These are phyloP conservation scores for Malthinus flaveolus DNA, from an alignment of 2,888 invertebrate genomes.

Conservation along the genomic window DNA sequence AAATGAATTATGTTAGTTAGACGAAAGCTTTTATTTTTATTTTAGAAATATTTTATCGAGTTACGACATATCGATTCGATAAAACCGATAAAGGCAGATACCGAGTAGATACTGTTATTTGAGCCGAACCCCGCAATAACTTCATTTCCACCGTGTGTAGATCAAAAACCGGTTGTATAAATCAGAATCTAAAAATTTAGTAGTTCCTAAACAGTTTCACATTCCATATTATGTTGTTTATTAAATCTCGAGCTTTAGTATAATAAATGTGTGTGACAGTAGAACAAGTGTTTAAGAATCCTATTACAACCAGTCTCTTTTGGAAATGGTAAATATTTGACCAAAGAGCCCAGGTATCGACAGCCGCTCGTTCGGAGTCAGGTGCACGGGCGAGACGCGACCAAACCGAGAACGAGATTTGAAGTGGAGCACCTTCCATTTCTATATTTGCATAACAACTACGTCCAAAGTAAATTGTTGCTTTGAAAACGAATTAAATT, in stretches of 20 bases:
- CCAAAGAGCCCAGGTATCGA: constrained; percentile 20
- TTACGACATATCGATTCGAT: too few relatives aligned
- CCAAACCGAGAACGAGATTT: constrained; percentile 9
- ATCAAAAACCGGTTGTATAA: constrained; percentile 11
- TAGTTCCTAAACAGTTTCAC: constrained; percentile 21
- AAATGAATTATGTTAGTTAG: too few relatives aligned
- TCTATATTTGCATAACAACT: constrained; percentile 25
- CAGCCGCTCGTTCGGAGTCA: constrained; percentile 6
- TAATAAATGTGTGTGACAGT: constrained; percentile 36
- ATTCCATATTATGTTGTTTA: constrained; percentile 24
- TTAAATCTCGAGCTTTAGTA: constrained; percentile 13
- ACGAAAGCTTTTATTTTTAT: too few relatives aligned
- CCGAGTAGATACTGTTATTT: background rate
- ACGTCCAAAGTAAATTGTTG: constrained; percentile 18
- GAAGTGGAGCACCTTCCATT: constrained; percentile 19
- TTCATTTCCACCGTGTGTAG: constrained; percentile 1
- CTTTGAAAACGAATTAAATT: constrained; percentile 23
- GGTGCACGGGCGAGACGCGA: constrained; percentile 8
- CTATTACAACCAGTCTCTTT: constrained; percentile 32
- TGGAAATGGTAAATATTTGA: constrained; percentile 27
- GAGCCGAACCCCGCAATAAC: background rate
- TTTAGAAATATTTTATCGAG: too few relatives aligned
- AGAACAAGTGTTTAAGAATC: constrained; percentile 39
- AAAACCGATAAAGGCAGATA: too few relatives aligned
- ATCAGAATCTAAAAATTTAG: constrained; percentile 24